Evolutionary conservation across 2,113 vertebrate genomes (phyloP).

Genomic region (Ornithorhynchus anatinus): DNA sequence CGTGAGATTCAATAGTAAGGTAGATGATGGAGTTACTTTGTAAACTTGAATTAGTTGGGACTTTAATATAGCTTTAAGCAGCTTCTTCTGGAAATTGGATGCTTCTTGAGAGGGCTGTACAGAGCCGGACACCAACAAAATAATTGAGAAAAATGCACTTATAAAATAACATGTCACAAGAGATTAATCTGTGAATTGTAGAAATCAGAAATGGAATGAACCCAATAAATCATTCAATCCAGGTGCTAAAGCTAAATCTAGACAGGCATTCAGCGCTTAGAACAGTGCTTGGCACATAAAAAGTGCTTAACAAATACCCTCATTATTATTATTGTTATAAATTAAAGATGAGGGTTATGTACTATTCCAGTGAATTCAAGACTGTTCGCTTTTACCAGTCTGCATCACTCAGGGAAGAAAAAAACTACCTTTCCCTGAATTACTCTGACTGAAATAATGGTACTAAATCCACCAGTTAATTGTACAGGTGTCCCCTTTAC

Average conservation of each 20-base stretch:
- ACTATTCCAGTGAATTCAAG: not conserved
- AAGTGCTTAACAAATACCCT: too few relatives aligned
- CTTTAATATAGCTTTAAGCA: slow-evolving; percentile 41
- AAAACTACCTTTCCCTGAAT: not conserved
- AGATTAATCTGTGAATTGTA: not conserved
- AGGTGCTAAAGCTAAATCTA: too few relatives aligned
- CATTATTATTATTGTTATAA: too few relatives aligned
- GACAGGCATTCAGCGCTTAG: too few relatives aligned
- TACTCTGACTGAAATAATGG: not conserved
- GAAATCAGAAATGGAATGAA: not conserved
- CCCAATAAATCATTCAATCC: not conserved
- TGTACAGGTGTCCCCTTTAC: too few relatives aligned
- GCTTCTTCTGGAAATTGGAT: slow-evolving; percentile 22
- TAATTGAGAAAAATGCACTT: slow-evolving; percentile 25
- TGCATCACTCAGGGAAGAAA: not conserved
- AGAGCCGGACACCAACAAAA: not conserved
- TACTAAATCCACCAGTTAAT: too few relatives aligned
- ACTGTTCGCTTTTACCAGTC: not conserved
- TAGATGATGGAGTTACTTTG: slow-evolving; percentile 26
- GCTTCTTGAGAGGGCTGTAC: not conserved
- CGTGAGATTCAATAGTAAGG: slow-evolving; percentile 20
- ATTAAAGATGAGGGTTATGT: not conserved
- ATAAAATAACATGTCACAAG: not conserved
- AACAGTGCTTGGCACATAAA: too few relatives aligned
- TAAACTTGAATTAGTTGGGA: slow-evolving; percentile 35